Evolutionary conservation across 2,113 vertebrate species (phyloP).

Genomic region (Cyprinus carpio): DNA sequence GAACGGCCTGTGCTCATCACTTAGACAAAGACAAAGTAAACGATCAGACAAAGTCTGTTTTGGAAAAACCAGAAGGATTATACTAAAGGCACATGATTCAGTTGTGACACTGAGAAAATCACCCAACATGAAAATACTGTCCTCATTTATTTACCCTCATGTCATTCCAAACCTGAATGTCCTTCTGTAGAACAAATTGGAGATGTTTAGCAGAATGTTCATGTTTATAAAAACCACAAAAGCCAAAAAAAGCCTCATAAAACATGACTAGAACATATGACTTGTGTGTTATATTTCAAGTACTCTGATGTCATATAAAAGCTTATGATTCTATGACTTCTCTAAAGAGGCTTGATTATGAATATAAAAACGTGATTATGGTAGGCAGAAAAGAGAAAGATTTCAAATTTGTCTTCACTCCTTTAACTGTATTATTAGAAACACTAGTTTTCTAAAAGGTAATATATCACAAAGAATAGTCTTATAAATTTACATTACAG

Average conservation of each 20-base stretch:
- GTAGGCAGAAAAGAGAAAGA: no score
- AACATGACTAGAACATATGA: background rate
- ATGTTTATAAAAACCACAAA: background rate
- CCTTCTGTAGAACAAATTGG: background rate
- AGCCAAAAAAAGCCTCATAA: background rate
- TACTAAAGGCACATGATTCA: background rate
- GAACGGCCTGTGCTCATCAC: conserved; percentile 13
- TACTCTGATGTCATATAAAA: background rate
- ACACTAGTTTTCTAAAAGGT: no score
- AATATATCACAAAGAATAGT: no score
- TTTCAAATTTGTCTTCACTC: no score
- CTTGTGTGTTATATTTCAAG: background rate
- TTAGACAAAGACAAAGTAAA: conserved; percentile 29
- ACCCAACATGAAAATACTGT: background rate
- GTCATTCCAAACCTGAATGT: background rate
- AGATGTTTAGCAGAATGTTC: background rate
- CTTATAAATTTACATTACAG: background rate
- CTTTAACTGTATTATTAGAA: no score
- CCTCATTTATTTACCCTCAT: background rate
- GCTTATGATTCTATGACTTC: background rate
- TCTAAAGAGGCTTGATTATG: no score
- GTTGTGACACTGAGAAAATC: background rate
- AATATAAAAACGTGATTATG: no score
- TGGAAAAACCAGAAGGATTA: background rate
- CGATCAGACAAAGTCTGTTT: conserved; percentile 27